Percentiles rank a stretch among this genome's conserved stretches.
These are phyloP conservation scores for Melangyna quadrimaculata DNA, from an alignment of 2,888 invertebrate genomes.

Conservation along the genomic window DNA sequence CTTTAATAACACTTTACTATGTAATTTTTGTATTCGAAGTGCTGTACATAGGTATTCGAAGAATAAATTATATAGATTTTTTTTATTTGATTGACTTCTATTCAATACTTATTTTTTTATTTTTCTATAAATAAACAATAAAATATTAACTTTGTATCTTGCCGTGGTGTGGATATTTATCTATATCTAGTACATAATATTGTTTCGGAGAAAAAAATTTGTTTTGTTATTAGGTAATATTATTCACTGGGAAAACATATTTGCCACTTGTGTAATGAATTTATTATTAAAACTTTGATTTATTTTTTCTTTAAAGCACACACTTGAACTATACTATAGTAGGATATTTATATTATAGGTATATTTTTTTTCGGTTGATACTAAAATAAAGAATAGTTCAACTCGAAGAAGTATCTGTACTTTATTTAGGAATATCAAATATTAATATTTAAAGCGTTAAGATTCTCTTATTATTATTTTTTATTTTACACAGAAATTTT, in stretches of 20 bases:
- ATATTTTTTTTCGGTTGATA: constrained; percentile 10
- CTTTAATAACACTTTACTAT: constrained; percentile 48
- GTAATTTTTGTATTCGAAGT: background rate
- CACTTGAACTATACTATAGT: constrained; percentile 10
- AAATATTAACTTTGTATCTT: constrained; percentile 55
- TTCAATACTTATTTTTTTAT: constrained; percentile 19
- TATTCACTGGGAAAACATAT: constrained; percentile 47
- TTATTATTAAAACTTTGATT: constrained; percentile 37
- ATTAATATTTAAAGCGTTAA: constrained; percentile 34
- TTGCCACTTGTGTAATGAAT: constrained; percentile 49
- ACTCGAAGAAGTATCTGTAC: constrained; percentile 5
- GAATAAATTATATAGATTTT: constrained; percentile 9
- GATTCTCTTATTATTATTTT: constrained; percentile 4
- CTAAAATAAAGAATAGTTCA: background rate
- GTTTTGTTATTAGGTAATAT: constrained; percentile 59
- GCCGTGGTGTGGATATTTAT: background rate
- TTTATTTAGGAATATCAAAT: background rate
- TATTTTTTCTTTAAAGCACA: constrained; percentile 27
- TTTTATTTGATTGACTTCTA: constrained; percentile 34
- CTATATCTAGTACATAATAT: constrained; percentile 3
- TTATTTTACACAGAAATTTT: constrained; percentile 9
- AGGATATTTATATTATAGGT: background rate
- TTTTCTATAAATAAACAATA: constrained; percentile 62
- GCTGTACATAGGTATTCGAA: background rate
- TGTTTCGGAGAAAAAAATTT: constrained; percentile 23